These are phyloP conservation scores for Tribolium freemani DNA, from an alignment of 2,888 invertebrate genomes.

Conservation along the genomic window DNA sequence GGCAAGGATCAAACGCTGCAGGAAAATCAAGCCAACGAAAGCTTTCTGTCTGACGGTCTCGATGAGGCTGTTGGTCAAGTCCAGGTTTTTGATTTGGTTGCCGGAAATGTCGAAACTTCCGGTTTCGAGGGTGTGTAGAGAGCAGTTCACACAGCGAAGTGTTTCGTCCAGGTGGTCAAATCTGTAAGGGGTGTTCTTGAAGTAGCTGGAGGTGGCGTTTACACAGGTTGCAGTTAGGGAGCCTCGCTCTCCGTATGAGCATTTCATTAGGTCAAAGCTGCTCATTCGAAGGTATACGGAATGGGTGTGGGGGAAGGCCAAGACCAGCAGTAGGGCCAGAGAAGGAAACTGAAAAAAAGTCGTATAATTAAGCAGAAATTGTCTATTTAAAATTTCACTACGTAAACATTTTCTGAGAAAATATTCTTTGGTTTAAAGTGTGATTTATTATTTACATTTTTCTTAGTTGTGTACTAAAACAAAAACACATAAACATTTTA, in stretches of 20 bases:
- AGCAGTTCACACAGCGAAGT: conserved; percentile 62
- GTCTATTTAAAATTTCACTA: no score
- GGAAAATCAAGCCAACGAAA: conserved; percentile 64
- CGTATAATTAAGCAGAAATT: no score
- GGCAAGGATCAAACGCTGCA: conserved; percentile 58
- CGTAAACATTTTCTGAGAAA: no score
- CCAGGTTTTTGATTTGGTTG: conserved; percentile 62
- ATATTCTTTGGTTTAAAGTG: no score
- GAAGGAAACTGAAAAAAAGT: background rate
- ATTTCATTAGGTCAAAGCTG: conserved; percentile 56
- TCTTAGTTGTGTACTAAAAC: no score
- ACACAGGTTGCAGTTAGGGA: conserved; percentile 65
- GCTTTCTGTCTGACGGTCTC: conserved; percentile 57
- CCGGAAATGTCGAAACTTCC: conserved; percentile 65
- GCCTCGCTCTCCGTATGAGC: conserved; percentile 66
- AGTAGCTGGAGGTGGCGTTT: conserved; percentile 62
- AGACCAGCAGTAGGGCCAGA: background rate
- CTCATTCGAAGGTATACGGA: conserved; percentile 6
- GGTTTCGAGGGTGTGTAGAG: conserved; percentile 57
- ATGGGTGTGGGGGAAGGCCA: background rate
- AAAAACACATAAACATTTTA: no score
- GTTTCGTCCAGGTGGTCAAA: conserved; percentile 66
- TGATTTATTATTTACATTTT: no score
- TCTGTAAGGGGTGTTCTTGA: conserved; percentile 63
- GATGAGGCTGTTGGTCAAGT: conserved; percentile 59